Conservation (phyloP, 2,797 vertebrate genomes). For the Pristis pectinata region DNA sequence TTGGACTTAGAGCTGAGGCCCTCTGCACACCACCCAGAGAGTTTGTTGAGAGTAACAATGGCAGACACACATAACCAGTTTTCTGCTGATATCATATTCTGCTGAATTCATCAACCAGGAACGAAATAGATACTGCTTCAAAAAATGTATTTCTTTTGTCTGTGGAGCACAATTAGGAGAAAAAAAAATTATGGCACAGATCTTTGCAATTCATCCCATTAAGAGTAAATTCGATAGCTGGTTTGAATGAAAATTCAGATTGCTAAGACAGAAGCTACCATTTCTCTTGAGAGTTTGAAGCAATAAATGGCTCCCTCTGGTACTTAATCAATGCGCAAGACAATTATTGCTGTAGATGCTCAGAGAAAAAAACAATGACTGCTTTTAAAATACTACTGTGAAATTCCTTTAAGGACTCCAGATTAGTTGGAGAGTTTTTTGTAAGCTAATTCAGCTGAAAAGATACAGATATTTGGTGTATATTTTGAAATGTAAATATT, state of each 20-base stretch:
- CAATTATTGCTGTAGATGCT: not conserved
- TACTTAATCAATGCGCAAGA: not conserved
- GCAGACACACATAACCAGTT: not conserved
- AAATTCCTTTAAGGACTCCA: not conserved
- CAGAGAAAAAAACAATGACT: not conserved
- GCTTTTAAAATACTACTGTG: not conserved
- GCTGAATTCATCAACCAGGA: not conserved
- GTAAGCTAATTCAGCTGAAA: not conserved
- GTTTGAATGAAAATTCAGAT: constrained; percentile 24
- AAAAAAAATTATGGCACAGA: not conserved
- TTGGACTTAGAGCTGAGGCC: not conserved
- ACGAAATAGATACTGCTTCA: not conserved
- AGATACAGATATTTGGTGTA: not conserved
- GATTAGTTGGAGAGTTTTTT: not conserved
- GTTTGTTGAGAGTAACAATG: not conserved
- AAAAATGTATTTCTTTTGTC: not conserved
- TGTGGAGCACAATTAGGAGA: not conserved
- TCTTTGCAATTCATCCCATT: not conserved
- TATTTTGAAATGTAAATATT: not conserved
- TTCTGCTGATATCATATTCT: not conserved
- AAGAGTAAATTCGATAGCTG: constrained; percentile 23
- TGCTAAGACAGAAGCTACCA: not conserved
- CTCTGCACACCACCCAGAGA: not conserved
- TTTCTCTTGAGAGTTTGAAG: not conserved
- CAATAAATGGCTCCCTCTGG: not conserved